Evolutionary conservation across 1,140 invertebrate species (phyloP), one percentile per base, ranked within the genome.

Genomic region (Macrobrachium nipponense): DNA sequence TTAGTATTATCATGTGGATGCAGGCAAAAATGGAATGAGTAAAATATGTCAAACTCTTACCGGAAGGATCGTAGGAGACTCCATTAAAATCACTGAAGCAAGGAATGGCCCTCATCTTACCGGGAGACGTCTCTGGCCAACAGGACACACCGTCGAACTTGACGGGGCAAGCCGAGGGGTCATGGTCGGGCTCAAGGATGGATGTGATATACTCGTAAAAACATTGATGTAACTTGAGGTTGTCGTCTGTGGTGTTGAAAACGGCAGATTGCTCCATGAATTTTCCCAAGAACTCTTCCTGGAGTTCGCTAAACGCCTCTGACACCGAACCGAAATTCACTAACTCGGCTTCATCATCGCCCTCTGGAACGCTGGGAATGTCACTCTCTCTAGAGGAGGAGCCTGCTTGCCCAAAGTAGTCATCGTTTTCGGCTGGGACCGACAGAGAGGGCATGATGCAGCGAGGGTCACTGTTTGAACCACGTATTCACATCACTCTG

Each of bases 71-170:
- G 89, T 96, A 96, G 72, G 92, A 92, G 43, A 97, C 94, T 70
- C 95, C 95, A 86, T 95, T 94, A 79, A 97, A 93, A 89, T 95
- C 94, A 17, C 93, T 92, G 83, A 97, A 95, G 89, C 96, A 97
- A 5, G 94, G 93, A 78, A 96, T 92, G 0, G 93, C 89, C 2
- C 94, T 94, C 43, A 93, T 87, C 0, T 92, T 93, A 20, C 94
- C 94, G 64, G 93, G 93, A 0, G 91, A 92, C 4, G 96, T 95
- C 0, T 93, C 92, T 0, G 95, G 95, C 96, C 96, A 97, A 90
- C 96, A 97, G 0, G 95, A 91, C 5, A 96, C 90, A 6, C 93
- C 93, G 91, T 97, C 96, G 92, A 93, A 96, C 66, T 93, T 93
- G 4, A 88, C 89, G 60, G 90, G 90, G 86, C 91, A 91, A 17